Evolutionary conservation across 53 echinoderm and acorn worm species (phyloP).

Genomic region (Echinometra lucunter): DNA sequence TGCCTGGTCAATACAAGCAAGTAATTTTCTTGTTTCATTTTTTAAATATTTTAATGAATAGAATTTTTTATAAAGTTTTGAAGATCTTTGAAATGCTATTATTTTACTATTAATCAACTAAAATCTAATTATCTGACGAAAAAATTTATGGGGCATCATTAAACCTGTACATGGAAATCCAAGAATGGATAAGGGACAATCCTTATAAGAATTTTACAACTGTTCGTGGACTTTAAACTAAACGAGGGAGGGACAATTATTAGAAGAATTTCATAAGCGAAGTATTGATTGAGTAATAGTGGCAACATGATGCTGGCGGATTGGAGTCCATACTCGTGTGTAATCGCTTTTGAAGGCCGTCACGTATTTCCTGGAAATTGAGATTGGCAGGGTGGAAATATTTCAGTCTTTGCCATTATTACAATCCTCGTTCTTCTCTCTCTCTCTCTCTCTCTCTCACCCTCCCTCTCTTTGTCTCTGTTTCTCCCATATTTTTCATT

Average conservation of each 20-base stretch:
- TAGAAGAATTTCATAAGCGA: conserved; percentile 23
- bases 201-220: conserved; percentile 7
- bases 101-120: too few species aligned
- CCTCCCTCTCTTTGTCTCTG: not conserved
- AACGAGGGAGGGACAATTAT: not conserved
- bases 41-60: too few species aligned
- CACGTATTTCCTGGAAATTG: conserved; percentile 19
- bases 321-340: not conserved
- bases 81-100: too few species aligned
- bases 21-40: too few species aligned
- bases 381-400: conserved; percentile 37
- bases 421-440: not conserved
- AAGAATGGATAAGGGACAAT: not conserved
- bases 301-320: not conserved
- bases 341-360: conserved; percentile 41
- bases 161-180: too few species aligned
- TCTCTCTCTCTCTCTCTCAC: not conserved
- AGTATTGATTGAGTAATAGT: not conserved
- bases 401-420: conserved; percentile 45
- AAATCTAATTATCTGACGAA: too few species aligned
- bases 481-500: not conserved
- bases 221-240: too few species aligned
- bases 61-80: too few species aligned
- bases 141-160: too few species aligned
- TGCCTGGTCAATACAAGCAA: too few species aligned